phyloP scores from a whole-genome alignment of 2,113 vertebrate species.

The Saccopteryx bilineata region DNA sequence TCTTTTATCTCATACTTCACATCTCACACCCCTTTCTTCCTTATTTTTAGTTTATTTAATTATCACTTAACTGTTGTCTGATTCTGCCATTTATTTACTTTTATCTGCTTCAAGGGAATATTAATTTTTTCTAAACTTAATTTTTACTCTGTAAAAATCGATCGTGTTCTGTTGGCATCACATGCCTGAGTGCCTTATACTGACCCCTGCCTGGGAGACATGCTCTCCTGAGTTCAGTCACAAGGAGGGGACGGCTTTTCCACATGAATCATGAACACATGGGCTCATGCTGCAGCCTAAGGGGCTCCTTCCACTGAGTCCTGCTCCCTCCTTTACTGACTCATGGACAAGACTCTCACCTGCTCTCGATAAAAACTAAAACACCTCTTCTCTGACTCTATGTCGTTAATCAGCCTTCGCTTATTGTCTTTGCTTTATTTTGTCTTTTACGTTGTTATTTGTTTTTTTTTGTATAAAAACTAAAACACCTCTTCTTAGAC shows the following conservation, averaged over 20 bases:
- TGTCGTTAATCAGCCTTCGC: background rate
- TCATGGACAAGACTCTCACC: accelerated
- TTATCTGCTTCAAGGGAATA: background rate
- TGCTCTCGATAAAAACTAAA: background rate
- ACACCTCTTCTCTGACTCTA: background rate
- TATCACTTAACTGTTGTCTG: background rate
- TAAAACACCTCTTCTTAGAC: background rate
- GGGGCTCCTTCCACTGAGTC: no score
- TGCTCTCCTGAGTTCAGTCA: background rate
- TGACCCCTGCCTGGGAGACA: background rate
- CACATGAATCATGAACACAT: background rate
- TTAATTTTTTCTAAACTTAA: background rate
- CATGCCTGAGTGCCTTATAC: background rate
- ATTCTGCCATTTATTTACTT: background rate
- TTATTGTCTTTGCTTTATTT: no score
- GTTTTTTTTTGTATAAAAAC: background rate
- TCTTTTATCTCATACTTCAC: background rate
- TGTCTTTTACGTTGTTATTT: no score
- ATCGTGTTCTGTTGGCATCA: background rate
- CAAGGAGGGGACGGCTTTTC: background rate
- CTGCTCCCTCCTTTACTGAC: background rate
- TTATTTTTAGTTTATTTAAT: background rate
- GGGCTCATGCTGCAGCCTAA: background rate
- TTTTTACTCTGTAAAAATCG: background rate
- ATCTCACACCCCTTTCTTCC: background rate